phyloP scores from a whole-genome alignment of 2,888 invertebrate species.

The Drosophila mimetica region DNA sequence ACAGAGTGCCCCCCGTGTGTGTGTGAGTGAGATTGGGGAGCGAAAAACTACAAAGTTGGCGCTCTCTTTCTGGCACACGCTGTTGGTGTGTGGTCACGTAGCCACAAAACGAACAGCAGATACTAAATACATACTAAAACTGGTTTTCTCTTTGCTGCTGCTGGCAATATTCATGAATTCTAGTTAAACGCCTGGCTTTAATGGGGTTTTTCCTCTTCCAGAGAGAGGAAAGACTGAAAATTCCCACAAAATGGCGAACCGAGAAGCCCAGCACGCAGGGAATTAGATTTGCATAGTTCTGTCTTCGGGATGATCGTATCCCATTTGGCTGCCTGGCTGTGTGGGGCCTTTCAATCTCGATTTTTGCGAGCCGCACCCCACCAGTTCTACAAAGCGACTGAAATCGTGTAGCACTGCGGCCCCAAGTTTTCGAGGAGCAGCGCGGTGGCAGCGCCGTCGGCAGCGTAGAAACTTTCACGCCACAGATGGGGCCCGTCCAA shows the following conservation, averaged over 20 bases:
- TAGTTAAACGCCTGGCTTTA: slow-evolving; percentile 57
- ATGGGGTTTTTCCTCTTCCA: slow-evolving; percentile 58
- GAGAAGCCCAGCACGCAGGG: slow-evolving; percentile 20
- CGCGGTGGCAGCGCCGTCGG: slow-evolving; percentile 25
- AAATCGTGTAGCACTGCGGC: slow-evolving; percentile 57
- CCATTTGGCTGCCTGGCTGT: slow-evolving; percentile 27
- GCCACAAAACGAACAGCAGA: slow-evolving; percentile 55
- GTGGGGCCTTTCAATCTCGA: slow-evolving; percentile 9
- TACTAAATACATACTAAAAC: slow-evolving; percentile 37
- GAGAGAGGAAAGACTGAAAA: slow-evolving; percentile 12
- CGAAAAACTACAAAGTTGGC: slow-evolving; percentile 68
- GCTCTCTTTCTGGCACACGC: slow-evolving; percentile 61
- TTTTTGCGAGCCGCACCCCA: slow-evolving; percentile 72
- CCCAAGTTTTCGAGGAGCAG: slow-evolving; percentile 52
- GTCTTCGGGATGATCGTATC: slow-evolving; percentile 10
- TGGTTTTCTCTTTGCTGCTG: slow-evolving; percentile 40
- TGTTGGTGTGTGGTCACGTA: slow-evolving; percentile 69
- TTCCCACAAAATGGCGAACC: slow-evolving; percentile 54
- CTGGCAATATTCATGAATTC: slow-evolving; percentile 61
- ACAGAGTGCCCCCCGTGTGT: slow-evolving; percentile 1
- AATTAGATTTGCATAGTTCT: slow-evolving; percentile 3
- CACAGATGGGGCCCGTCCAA: slow-evolving; percentile 56
- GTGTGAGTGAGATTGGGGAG: slow-evolving; percentile 48
- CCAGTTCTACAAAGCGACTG: slow-evolving; percentile 75
- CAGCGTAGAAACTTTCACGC: slow-evolving; percentile 61